A percentile compares a stretch with the other conserved stretches of the same genome.
phyloP scores from a whole-genome alignment of 64 coral and sea anemone species.

The Actinia equina region DNA sequence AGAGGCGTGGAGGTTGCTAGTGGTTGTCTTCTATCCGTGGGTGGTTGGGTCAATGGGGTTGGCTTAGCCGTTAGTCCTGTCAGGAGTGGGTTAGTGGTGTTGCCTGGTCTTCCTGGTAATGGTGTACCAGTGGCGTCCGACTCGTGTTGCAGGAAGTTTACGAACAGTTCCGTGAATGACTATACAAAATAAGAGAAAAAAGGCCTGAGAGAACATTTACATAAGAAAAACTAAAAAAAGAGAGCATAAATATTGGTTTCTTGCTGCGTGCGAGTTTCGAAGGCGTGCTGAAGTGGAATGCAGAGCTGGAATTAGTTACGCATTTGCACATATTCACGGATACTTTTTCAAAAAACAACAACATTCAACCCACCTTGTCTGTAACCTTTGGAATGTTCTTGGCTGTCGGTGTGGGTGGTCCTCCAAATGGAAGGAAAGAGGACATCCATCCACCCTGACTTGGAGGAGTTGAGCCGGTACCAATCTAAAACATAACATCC shows the following conservation, averaged over 20 bases:
- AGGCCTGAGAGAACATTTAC: neutral
- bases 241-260: neutral
- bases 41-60: conserved; percentile 27
- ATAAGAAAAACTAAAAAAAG: neutral
- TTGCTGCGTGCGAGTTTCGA: too few relatives aligned
- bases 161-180: conserved; percentile 91
- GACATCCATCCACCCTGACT: conserved; percentile 69
- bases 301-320: too few relatives aligned
- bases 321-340: too few relatives aligned
- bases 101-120: neutral
- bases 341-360: too few relatives aligned
- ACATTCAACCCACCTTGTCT: neutral
- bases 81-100: conserved; percentile 61
- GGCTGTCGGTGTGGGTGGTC: conserved; percentile 35
- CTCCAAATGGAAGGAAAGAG: conserved; percentile 68
- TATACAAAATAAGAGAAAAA: conserved; percentile 22
- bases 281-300: too few relatives aligned
- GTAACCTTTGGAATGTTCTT: conserved; percentile 23
- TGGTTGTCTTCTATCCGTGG: conserved; percentile 11
- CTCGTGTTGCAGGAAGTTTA: conserved; percentile 82
- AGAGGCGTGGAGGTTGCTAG: conserved; percentile 47
- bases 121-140: conserved; percentile 44
- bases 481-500: conserved; percentile 37
- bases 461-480: conserved; percentile 46
- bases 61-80: conserved; percentile 51